phyloP scores from a whole-genome alignment of 1,140 invertebrate species.

The Drosophila subpulchrella region DNA sequence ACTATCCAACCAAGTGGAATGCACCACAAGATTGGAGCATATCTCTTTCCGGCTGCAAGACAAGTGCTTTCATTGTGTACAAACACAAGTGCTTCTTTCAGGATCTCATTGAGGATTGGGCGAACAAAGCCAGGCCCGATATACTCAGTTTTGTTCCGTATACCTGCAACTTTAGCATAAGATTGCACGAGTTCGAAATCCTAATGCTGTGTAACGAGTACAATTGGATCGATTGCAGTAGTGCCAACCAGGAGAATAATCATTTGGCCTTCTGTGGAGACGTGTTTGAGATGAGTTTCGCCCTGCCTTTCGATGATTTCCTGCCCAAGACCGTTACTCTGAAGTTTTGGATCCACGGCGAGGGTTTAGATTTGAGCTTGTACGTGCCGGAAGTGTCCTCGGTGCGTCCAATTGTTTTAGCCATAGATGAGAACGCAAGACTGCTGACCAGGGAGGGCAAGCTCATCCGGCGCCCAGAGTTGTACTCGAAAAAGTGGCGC shows the following conservation, averaged over 20 bases:
- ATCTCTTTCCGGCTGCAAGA: constrained; percentile 96
- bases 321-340: constrained; percentile 94
- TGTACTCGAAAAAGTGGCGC: constrained; percentile 92
- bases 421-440: constrained; percentile 95
- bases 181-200: constrained; percentile 98
- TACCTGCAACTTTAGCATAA: constrained; percentile 96
- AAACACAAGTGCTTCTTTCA: constrained; percentile 98
- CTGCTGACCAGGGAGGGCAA: constrained; percentile 91
- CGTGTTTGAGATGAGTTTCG: constrained; percentile 95
- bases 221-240: constrained; percentile 99
- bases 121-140: constrained; percentile 94
- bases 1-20: constrained; percentile 97
- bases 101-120: constrained; percentile 98
- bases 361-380: constrained; percentile 94
- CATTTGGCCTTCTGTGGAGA: constrained; percentile 97
- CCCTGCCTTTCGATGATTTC: constrained; percentile 96
- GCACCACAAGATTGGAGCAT: constrained; percentile 96
- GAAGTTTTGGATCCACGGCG: constrained; percentile 97
- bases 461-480: constrained; percentile 86
- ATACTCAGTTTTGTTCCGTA: constrained; percentile 98
- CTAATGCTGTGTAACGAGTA: constrained; percentile 97
- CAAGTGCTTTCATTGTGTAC: constrained; percentile 95
- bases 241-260: constrained; percentile 96
- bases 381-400: constrained; percentile 97
- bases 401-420: constrained; percentile 91